Percentiles rank a stretch among this genome's conserved stretches.
Conservation (phyloP, 2,113 vertebrate genomes). For the Chaetops frenatus region DNA sequence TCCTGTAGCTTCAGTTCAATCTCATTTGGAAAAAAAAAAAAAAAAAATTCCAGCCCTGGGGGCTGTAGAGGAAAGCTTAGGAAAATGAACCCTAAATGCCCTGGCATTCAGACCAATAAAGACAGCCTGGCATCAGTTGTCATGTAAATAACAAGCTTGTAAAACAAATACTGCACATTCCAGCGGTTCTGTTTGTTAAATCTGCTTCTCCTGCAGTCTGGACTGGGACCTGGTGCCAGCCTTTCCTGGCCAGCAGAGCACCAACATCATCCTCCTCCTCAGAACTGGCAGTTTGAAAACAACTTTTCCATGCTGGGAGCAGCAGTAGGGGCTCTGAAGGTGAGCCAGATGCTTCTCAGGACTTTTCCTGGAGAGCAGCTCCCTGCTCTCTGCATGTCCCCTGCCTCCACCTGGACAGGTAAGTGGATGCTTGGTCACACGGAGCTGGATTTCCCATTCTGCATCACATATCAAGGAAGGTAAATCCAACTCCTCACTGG, state of each 20-base stretch:
- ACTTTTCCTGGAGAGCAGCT: neutral
- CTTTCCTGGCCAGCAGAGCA: neutral
- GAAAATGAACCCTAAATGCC: neutral
- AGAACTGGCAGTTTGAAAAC: neutral
- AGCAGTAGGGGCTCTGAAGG: neutral
- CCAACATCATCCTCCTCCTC: neutral
- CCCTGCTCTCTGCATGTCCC: neutral
- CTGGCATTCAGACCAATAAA: neutral
- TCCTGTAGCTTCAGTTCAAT: neutral
- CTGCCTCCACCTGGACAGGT: neutral
- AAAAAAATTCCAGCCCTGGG: neutral
- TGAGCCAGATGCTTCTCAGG: too few species aligned
- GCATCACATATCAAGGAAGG: neutral
- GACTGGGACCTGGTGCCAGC: neutral
- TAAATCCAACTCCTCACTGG: neutral
- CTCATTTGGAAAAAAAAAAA: neutral
- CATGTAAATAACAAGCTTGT: conserved; percentile 15
- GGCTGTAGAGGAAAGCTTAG: neutral
- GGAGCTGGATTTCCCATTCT: neutral
- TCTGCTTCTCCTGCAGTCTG: neutral
- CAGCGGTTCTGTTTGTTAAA: neutral
- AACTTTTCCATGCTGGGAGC: neutral
- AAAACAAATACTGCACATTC: neutral
- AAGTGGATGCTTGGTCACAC: neutral
- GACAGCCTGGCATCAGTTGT: neutral